Evolutionary conservation across 2,888 invertebrate genomes (phyloP).

Genomic region (Volucella zonaria): DNA sequence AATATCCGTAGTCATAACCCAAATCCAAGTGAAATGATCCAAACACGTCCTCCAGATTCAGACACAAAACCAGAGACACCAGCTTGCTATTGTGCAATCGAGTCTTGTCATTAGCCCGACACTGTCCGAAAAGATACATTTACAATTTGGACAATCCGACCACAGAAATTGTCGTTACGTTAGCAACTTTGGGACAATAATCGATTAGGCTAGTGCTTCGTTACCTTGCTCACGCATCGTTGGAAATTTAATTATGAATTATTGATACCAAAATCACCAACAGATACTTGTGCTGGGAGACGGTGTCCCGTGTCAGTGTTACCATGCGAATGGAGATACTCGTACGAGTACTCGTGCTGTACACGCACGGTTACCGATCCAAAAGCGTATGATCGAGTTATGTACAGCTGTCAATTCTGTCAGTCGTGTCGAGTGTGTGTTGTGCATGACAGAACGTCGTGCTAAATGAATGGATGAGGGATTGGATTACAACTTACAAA

Average conservation of each 20-base stretch:
- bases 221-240: constrained; percentile 22
- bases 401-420: constrained; percentile 65
- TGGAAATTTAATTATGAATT: constrained; percentile 63
- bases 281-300: neutral
- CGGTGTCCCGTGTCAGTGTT: neutral
- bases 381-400: constrained; percentile 53
- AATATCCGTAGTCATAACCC: constrained; percentile 1
- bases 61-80: neutral
- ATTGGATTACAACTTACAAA: constrained; percentile 14
- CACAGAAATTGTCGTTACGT: neutral
- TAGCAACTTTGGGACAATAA: constrained; percentile 43
- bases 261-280: constrained; percentile 9
- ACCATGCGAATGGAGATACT: constrained; percentile 8
- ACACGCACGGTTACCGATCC: constrained; percentile 18
- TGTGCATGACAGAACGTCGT: constrained; percentile 39
- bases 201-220: constrained; percentile 51
- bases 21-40: constrained; percentile 9
- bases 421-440: constrained; percentile 23
- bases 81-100: constrained; percentile 28
- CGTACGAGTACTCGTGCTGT: neutral
- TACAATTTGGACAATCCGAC: neutral
- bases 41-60: constrained; percentile 7
- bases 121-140: neutral
- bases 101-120: constrained; percentile 15
- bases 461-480: neutral